These are phyloP conservation scores for Diaphora mendica DNA, from an alignment of 2,888 invertebrate genomes.

Conservation along the genomic window DNA sequence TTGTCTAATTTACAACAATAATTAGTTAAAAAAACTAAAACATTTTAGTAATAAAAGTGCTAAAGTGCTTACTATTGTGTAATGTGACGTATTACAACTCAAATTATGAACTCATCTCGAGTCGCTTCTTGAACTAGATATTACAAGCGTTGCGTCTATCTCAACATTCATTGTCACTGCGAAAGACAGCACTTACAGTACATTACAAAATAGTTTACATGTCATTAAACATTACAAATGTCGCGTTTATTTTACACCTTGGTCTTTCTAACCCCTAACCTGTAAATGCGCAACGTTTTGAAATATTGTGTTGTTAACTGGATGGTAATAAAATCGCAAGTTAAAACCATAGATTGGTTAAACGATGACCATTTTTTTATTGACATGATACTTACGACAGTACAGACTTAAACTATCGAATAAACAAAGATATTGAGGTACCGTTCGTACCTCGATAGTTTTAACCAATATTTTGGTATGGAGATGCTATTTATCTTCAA, in stretches of 20 bases:
- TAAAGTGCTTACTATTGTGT: neutral
- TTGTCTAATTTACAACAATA: neutral
- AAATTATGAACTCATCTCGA: constrained; percentile 12
- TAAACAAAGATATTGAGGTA: no score
- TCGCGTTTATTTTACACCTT: constrained; percentile 26
- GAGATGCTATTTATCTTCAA: no score
- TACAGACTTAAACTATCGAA: no score
- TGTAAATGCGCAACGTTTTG: constrained; percentile 6
- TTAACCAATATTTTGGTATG: no score
- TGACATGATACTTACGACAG: no score
- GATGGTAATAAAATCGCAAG: neutral
- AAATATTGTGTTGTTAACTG: constrained; percentile 10
- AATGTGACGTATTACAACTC: neutral
- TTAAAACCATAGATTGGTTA: constrained; percentile 5
- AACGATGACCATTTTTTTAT: no score
- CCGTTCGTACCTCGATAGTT: no score
- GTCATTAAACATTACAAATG: constrained; percentile 25
- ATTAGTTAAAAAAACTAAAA: neutral
- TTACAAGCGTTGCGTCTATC: constrained; percentile 11
- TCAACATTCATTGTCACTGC: constrained; percentile 3
- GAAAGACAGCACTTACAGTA: constrained; percentile 15
- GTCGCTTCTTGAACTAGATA: constrained; percentile 16
- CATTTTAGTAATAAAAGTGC: neutral
- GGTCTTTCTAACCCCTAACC: constrained; percentile 23
- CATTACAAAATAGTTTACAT: constrained; percentile 17